These are phyloP conservation scores for Dendrolimus kikuchii DNA, from an alignment of 1,140 invertebrate genomes.

Conservation along the genomic window DNA sequence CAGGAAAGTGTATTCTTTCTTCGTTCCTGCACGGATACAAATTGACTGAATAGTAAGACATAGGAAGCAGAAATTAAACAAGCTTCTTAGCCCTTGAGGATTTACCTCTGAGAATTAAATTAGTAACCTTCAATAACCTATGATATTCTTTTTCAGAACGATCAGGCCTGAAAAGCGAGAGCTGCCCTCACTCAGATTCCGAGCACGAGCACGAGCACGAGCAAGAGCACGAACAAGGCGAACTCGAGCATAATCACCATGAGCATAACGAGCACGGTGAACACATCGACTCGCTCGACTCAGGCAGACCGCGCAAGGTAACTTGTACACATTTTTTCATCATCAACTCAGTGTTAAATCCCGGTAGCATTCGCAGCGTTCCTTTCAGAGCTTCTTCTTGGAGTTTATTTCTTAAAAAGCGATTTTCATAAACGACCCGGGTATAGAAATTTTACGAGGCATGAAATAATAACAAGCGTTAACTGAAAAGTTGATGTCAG, in stretches of 20 bases:
- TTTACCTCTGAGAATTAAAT: not conserved
- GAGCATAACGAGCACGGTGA: constrained; percentile 30
- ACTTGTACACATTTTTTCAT: constrained; percentile 33
- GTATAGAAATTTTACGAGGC: no score
- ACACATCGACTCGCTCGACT: constrained; percentile 40
- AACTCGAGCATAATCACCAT: constrained; percentile 28
- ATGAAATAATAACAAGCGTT: no score
- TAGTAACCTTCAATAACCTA: not conserved
- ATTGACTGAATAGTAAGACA: no score
- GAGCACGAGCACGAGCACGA: constrained; percentile 37
- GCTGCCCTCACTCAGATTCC: constrained; percentile 43
- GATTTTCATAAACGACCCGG: no score
- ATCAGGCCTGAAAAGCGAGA: constrained; percentile 49
- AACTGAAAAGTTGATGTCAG: no score
- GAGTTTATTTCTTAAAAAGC: no score
- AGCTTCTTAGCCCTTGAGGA: not conserved
- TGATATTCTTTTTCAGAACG: constrained; percentile 21
- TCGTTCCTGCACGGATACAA: no score
- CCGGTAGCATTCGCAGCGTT: no score
- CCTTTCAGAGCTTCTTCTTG: no score
- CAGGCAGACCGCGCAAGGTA: constrained; percentile 59
- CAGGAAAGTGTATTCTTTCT: no score
- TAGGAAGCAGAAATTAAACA: no score
- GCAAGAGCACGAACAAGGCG: constrained; percentile 24
- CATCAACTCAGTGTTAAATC: not conserved